These are phyloP conservation scores for Oreocharis arfaki DNA, from an alignment of 2,113 vertebrate genomes.

Conservation along the genomic window DNA sequence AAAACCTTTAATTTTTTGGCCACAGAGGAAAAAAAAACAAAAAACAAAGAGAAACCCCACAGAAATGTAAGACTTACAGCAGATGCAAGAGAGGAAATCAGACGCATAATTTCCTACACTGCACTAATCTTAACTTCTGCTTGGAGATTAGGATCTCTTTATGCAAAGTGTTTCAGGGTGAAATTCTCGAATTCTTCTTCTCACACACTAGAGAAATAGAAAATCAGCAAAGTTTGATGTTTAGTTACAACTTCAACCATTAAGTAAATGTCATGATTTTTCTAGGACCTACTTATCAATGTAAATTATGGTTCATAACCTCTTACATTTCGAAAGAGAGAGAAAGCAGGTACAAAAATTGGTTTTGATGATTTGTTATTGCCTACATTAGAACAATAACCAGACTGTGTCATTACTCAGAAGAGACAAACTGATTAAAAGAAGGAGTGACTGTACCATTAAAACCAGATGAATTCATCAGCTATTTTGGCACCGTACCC, in stretches of 20 bases:
- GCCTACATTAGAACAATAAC: not conserved
- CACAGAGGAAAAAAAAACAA: not conserved
- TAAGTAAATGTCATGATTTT: not conserved
- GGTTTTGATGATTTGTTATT: not conserved
- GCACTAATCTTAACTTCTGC: not conserved
- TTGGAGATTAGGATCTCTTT: not conserved
- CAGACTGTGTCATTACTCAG: not conserved
- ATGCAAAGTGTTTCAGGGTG: not conserved
- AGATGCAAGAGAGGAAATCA: not conserved
- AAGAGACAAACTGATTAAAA: slow-evolving; percentile 14
- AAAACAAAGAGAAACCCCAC: too few relatives aligned
- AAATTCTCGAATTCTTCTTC: not conserved
- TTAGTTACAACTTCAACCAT: not conserved
- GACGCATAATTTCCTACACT: not conserved
- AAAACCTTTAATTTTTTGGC: not conserved
- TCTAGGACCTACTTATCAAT: not conserved
- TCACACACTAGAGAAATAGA: not conserved
- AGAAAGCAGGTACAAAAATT: not conserved
- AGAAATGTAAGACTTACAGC: not conserved
- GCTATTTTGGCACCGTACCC: not conserved
- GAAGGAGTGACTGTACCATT: not conserved
- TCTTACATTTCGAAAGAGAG: not conserved
- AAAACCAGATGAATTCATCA: slow-evolving; percentile 11
- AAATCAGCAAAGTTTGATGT: not conserved
- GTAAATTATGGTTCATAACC: not conserved